Conservation (phyloP, 2,797 vertebrate species). For the Allochrocebus solatus region DNA sequence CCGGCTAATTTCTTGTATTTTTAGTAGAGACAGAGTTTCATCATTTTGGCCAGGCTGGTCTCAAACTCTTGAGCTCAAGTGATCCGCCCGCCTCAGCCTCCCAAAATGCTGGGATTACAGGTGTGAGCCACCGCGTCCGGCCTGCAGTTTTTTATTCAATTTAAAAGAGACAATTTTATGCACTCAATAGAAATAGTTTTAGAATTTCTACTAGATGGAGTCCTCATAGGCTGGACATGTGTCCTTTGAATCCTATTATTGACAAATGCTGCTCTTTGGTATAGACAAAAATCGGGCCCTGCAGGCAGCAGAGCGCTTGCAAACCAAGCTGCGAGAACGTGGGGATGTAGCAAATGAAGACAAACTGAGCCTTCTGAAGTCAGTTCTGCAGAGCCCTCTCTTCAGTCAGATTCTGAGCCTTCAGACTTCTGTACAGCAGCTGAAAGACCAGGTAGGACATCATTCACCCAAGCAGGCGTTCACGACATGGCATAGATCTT, state of each 20-base stretch:
- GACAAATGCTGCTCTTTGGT: slow-evolving; percentile 63
- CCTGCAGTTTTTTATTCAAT: not conserved
- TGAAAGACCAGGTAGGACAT: slow-evolving; percentile 93
- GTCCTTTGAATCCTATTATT: slow-evolving; percentile 66
- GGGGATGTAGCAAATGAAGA: slow-evolving; percentile 94
- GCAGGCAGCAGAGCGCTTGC: slow-evolving; percentile 96
- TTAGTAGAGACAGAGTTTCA: not conserved
- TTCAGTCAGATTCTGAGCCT: slow-evolving; percentile 96
- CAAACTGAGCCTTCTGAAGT: slow-evolving; percentile 93
- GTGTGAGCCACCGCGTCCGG: not conserved
- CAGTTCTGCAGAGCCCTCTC: slow-evolving; percentile 96
- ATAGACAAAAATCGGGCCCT: slow-evolving; percentile 95
- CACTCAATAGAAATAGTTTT: not conserved
- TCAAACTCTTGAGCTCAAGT: not conserved
- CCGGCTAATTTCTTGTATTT: not conserved
- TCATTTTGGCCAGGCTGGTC: not conserved
- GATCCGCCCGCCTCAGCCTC: not conserved
- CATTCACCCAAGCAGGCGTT: not conserved
- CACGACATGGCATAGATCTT: not conserved
- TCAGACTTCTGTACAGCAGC: slow-evolving; percentile 94
- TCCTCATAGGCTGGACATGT: not conserved
- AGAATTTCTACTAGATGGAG: not conserved
- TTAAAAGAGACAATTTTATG: not conserved
- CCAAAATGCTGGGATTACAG: not conserved
- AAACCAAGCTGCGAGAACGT: slow-evolving; percentile 94